Base-by-base conservation (phyloP, 2,113 vertebrate species). In the Onychostoma macrolepis region DNA sequence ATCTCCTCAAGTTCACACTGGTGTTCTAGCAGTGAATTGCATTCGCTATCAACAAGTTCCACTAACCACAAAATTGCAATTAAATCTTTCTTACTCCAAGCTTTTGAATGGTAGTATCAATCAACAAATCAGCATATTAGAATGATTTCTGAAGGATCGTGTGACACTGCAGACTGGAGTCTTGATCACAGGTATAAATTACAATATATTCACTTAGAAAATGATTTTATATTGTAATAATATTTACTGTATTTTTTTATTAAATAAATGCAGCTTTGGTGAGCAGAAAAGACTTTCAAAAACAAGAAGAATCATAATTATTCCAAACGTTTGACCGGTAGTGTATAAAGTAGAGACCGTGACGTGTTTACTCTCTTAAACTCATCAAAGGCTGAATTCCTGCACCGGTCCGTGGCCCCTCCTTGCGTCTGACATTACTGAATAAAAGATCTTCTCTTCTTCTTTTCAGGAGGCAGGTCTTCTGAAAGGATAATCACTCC, bases 401-500 rank as follows among this genome's bases (percentile, higher is more conserved):
- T 26, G 33, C 69, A 48, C 82, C 63, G 72, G 48, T 65, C 61
- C 26, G 3, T 8, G 4, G n/a, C 33, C 58, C 90, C 85, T 85
- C 87, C 87, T 89, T 91, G 90, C 91, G 89, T 88, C 93, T 94
- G 93, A 95, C 94, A 95, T 91, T 87, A 88, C 90, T 94, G 93
- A 93, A 95, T 93, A 93, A 94, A 94, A 94, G 92, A 93, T 94
- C 87, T 88, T 58, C 10, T 90, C 90, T 91, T 88, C 90, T 91
- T 90, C 90, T 90, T 67, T 87, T 28, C 48, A 69, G 30, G 86
- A 63, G 89, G 90, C 89, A 93, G 61, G 83, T 87, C 91, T 89
- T 91, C 90, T 93, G 91, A 93, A 94, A 92, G 90, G 86, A 90
- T 93, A 90, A 91, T 94, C 91, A 91, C 90, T 91, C 88, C 87